Base-by-base conservation (phyloP, 2,113 vertebrate species). In the Perca schrenkii region DNA sequence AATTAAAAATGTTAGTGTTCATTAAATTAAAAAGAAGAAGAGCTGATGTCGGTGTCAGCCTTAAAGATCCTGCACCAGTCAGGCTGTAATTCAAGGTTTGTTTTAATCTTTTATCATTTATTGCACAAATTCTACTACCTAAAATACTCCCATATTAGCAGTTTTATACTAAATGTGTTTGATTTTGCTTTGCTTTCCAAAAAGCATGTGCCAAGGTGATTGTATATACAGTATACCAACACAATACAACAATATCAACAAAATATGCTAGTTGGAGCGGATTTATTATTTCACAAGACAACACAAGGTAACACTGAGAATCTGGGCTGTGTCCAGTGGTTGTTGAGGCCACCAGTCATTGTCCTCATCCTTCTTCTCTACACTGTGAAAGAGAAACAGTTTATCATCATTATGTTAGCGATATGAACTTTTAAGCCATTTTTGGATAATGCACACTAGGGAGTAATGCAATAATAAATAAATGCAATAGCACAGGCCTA, bases 281-380 rank as follows among this genome's bases (percentile, higher is more conserved):
- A 54, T 74, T 62, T 56, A 67, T 66, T 61, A 25, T 78, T 61
- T 64, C 47, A 68, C 19, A 74, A 74, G 36, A 74, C 4, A 56
- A 25, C 28, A 58, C n/a, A 13, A 34, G 6, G 4, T 6, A 46
- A n/a, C 6, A 19, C 3, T n/a, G 64, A 47, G 12, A 16, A 16
- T 74, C 3, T 40, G 4, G 4, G 16, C 43, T 13, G 40, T 34
- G 70, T 36, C 43, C 53, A 57, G 1, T 16, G 28, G 54, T 1
- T 15, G 49, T 4, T 11, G 22, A 34, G 54, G 53, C 56, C 21
- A 19, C 6, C 6, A 31, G 53, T 52, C 50, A 52, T 8, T 54
- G 8, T 77, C 58, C 13, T 77, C 81, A 52, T 31, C 6, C 13
- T 66, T 46, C 53, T 66, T 50, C n/a, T 54, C 50, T n/a, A 14